phyloP scores from a whole-genome alignment of 2,888 invertebrate species.

The Plagiodera versicolora region DNA sequence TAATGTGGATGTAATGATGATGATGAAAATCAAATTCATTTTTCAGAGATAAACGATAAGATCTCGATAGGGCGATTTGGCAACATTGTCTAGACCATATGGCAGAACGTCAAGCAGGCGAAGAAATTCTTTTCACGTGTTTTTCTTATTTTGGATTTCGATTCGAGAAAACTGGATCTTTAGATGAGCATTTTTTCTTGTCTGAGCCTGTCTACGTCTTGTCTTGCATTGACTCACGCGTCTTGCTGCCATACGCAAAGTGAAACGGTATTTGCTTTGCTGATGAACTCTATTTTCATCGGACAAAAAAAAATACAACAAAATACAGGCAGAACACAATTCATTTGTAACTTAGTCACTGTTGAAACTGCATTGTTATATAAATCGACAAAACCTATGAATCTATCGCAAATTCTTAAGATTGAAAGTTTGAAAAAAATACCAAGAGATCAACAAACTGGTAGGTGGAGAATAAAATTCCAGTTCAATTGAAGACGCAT shows the following conservation, averaged over 20 bases:
- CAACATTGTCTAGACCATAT: constrained; percentile 29
- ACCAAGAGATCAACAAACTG: too few species aligned
- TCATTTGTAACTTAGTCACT: too few species aligned
- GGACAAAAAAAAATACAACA: too few species aligned
- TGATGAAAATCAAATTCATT: too few species aligned
- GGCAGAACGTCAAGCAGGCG: constrained; percentile 36
- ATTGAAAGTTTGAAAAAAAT: too few species aligned
- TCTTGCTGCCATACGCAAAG: neutral
- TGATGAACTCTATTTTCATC: neutral
- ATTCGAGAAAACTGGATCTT: constrained; percentile 42
- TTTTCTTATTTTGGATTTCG: constrained; percentile 28
- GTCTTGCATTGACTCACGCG: constrained; percentile 2
- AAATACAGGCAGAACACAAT: too few species aligned
- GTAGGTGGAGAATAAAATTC: too few species aligned
- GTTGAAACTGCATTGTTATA: too few species aligned
- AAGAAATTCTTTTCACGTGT: constrained; percentile 43
- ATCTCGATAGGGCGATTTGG: neutral
- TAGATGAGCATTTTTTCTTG: constrained; percentile 27
- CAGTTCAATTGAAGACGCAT: too few species aligned
- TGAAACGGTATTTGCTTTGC: neutral
- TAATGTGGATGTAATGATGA: too few species aligned
- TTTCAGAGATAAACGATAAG: neutral
- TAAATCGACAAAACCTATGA: too few species aligned
- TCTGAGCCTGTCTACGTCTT: constrained; percentile 16
- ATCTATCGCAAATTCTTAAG: too few species aligned